Evolutionary conservation across 2,888 invertebrate species (phyloP).

Genomic region (Tholera decimalis): DNA sequence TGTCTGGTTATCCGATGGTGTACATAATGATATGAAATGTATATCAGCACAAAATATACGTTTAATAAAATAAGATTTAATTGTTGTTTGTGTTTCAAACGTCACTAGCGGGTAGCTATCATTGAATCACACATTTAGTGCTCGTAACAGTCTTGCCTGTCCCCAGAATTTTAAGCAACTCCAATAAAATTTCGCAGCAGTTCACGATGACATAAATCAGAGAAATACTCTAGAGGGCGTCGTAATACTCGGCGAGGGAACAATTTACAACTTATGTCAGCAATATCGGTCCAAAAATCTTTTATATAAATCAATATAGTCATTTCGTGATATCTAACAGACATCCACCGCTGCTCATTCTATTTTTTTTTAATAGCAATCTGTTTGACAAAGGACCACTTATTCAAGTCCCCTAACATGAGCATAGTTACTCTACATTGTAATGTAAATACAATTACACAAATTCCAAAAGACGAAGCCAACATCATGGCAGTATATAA

Average conservation of each 20-base stretch:
- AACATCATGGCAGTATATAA: conserved; percentile 15
- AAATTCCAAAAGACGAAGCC: conserved; percentile 3
- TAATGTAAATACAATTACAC: conserved; percentile 1
- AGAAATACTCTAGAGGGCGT: conserved; percentile 45
- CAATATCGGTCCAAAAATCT: conserved; percentile 29
- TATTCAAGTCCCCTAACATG: background rate
- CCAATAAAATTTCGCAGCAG: conserved; percentile 26
- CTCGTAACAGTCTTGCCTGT: background rate
- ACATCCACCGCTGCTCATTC: background rate
- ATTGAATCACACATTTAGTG: conserved; percentile 1
- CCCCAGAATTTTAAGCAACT: conserved; percentile 22
- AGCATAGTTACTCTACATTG: background rate
- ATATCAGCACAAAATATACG: too few relatives aligned
- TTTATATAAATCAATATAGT: conserved; percentile 39
- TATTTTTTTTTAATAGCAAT: conserved; percentile 4
- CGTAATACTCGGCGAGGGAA: conserved; percentile 42
- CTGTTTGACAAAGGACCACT: background rate
- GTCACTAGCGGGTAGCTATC: background rate
- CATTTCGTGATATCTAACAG: conserved; percentile 19
- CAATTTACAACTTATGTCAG: conserved; percentile 55
- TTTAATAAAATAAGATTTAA: too few relatives aligned
- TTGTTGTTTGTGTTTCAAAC: too few relatives aligned
- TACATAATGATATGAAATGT: too few relatives aligned
- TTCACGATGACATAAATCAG: conserved; percentile 53
- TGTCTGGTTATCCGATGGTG: too few relatives aligned